phyloP scores from a whole-genome alignment of 2,888 invertebrate genomes.

The Eupelmus urozonus region DNA sequence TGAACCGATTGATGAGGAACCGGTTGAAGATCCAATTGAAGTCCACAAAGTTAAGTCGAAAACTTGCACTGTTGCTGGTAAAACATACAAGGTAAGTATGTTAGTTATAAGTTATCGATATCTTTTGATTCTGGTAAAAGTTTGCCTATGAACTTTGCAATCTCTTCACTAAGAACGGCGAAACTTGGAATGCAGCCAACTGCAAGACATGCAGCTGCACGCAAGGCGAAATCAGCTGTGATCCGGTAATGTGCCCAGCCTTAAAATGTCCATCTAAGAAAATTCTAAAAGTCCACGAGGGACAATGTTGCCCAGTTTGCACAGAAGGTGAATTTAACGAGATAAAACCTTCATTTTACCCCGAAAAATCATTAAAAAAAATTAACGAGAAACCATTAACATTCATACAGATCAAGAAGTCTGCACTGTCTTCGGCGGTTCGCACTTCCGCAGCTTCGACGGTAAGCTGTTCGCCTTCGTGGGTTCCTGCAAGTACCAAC shows the following conservation, averaged over 20 bases:
- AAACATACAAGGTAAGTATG: constrained; percentile 83
- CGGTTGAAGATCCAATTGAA: constrained; percentile 71
- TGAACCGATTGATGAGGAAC: background rate
- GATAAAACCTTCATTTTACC: no score
- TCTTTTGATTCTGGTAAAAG: background rate
- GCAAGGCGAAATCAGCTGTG: constrained; percentile 89
- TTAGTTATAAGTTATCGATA: background rate
- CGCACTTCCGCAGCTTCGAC: constrained; percentile 96
- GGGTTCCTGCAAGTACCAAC: constrained; percentile 94
- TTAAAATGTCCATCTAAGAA: constrained; percentile 87
- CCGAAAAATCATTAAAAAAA: background rate
- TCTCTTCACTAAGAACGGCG: constrained; percentile 86
- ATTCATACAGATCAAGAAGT: constrained; percentile 71
- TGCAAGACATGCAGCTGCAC: constrained; percentile 93
- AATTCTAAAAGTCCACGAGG: constrained; percentile 84
- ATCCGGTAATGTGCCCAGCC: constrained; percentile 87
- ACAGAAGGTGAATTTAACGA: no score
- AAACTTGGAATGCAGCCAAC: constrained; percentile 87
- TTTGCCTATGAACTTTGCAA: constrained; percentile 58
- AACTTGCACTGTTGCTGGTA: constrained; percentile 82
- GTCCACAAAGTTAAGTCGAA: constrained; percentile 83
- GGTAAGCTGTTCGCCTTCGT: constrained; percentile 95
- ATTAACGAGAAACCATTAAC: no score
- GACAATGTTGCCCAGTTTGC: constrained; percentile 93
- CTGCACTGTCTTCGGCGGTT: constrained; percentile 96